Evolutionary conservation across 2,797 vertebrate species (phyloP), one percentile per base, ranked within the genome.

Genomic region (Scleropages formosus): DNA sequence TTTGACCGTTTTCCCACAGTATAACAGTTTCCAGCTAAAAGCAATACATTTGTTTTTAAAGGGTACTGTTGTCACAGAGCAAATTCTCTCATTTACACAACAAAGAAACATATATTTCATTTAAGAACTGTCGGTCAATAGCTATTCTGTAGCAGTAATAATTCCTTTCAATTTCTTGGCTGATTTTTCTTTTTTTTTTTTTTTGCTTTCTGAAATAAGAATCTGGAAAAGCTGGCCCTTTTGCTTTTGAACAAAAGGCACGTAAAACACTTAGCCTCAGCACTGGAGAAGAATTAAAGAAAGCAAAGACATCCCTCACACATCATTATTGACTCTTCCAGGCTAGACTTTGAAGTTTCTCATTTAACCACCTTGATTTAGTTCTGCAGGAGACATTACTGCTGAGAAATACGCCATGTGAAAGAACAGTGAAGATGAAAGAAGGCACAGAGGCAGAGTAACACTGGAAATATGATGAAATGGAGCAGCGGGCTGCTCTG

Each of bases 121-220:
- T 83, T 78, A 82, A 80, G 76, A 83, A 84, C 85, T 82, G 85
- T 87, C 84, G 83, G 82, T 85, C 87, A 87, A 83, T 79, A 87
- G 84, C 76, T 81, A 81, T 82, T 85, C 59, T 73, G 24, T n/a
- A 8, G 58, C 16, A n/a, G 53, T 10, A 16, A 58, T 24, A n/a
- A 39, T 39, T 39, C 31, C 6, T 39, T 39, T 39, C 31, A 6
- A 2, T 39, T 2, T 39, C 31, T 0, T 26, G 20, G 22, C 8
- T 46, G 1, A 39, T 39, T 39, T 15, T 22, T 63, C 22, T 63
- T 63, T 63, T 22, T 24, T 61, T 22, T 24, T 78, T 26, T 44
- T 78, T 78, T 79, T 74, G 79, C 80, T 80, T 83, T 84, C 78
- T 81, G 73, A 78, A 58, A 22, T 6, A 63, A 26, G 44, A 10